These are phyloP conservation scores for Dermolepida albohirtum DNA, from an alignment of 2,888 invertebrate species.

Conservation along the genomic window DNA sequence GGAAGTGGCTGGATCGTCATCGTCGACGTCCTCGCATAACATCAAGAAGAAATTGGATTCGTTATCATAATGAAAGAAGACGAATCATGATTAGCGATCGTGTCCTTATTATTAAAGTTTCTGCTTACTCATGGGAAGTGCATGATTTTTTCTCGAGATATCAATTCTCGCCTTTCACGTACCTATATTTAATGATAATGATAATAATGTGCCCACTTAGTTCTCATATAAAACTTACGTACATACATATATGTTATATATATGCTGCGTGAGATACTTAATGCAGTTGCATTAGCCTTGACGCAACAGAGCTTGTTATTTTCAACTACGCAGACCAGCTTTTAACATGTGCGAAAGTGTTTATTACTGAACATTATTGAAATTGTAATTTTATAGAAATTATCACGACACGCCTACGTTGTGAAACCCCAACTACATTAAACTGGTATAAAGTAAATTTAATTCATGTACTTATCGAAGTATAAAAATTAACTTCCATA, in stretches of 20 bases:
- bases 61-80: too few species aligned
- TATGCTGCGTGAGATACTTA: background rate
- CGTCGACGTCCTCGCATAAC: background rate
- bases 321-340: background rate
- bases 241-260: background rate
- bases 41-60: background rate
- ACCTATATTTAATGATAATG: too few species aligned
- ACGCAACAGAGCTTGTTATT: constrained; percentile 10
- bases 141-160: constrained; percentile 9
- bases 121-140: constrained; percentile 32
- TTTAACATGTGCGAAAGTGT: background rate
- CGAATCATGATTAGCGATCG: constrained; percentile 31
- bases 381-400: constrained; percentile 19
- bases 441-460: too few species aligned
- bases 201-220: background rate
- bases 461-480: too few species aligned
- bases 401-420: constrained; percentile 2
- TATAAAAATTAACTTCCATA: too few species aligned
- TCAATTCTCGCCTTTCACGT: too few species aligned
- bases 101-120: constrained; percentile 26
- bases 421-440: too few species aligned
- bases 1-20: constrained; percentile 20
- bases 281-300: constrained; percentile 14
- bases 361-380: constrained; percentile 26
- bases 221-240: background rate